phyloP scores from a whole-genome alignment of 2,888 invertebrate genomes.

The Bombylius discolor region DNA sequence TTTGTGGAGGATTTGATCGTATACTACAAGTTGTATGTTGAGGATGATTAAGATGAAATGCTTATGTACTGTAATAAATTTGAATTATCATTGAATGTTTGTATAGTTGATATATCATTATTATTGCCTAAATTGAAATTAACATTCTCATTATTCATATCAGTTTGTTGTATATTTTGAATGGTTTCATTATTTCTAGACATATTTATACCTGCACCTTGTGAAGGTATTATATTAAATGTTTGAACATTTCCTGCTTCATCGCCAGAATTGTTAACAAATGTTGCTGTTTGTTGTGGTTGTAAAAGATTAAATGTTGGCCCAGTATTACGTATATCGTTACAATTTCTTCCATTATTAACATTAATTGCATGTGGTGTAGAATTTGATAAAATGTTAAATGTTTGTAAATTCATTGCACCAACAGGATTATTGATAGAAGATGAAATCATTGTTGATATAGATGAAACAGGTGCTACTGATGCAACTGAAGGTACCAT shows the following conservation, averaged over 20 bases:
- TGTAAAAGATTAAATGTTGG: constrained; percentile 13
- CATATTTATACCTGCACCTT: not conserved
- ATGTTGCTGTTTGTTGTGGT: constrained; percentile 9
- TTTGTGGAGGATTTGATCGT: constrained; percentile 5
- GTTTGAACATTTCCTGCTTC: constrained; percentile 5
- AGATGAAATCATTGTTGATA: not conserved
- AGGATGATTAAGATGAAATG: constrained; percentile 10
- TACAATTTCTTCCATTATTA: constrained; percentile 4
- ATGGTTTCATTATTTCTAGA: constrained; percentile 3
- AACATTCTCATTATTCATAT: constrained; percentile 7
- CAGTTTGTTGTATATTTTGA: not conserved
- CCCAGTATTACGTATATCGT: constrained; percentile 7
- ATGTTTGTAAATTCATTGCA: constrained; percentile 10
- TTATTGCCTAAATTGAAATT: constrained; percentile 8
- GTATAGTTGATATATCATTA: constrained; percentile 7
- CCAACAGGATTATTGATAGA: not conserved
- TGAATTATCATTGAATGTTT: constrained; percentile 9
- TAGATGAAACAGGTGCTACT: not conserved
- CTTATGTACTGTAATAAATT: constrained; percentile 9
- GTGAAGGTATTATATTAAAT: constrained; percentile 12
- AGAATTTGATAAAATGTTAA: constrained; percentile 9
- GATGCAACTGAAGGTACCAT: not conserved
- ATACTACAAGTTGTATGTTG: constrained; percentile 11
- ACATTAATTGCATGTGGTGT: constrained; percentile 8
- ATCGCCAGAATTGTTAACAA: constrained; percentile 7